Percentiles rank a stretch among this genome's conserved stretches.
phyloP scores from a whole-genome alignment of 2,113 vertebrate species.

The Trematocara nigrifrons region DNA sequence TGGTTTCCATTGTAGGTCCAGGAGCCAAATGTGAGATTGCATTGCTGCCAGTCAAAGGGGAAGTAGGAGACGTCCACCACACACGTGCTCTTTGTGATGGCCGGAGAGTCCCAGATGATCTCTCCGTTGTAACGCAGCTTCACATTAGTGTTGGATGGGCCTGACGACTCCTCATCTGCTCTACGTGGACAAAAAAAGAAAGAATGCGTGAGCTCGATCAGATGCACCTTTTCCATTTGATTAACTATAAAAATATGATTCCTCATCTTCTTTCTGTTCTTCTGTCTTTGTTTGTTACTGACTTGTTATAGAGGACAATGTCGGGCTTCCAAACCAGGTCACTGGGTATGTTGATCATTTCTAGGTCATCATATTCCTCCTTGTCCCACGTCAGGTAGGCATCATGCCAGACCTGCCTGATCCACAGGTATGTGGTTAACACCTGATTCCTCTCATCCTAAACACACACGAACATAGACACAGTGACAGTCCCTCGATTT shows the following conservation, averaged over 20 bases:
- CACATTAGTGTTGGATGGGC: conserved; percentile 87
- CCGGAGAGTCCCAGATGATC: conserved; percentile 94
- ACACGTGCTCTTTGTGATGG: conserved; percentile 95
- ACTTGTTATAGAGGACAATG: conserved; percentile 98
- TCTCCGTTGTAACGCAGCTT: conserved; percentile 89
- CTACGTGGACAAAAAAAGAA: conserved; percentile 51
- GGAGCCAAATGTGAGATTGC: conserved; percentile 96
- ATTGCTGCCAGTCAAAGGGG: conserved; percentile 91
- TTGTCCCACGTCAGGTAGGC: conserved; percentile 90
- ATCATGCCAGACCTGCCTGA: conserved; percentile 90
- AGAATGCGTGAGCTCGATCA: not conserved
- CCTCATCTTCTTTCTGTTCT: not conserved
- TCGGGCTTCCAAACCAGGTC: conserved; percentile 94
- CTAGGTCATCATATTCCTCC: conserved; percentile 89
- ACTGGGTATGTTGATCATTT: conserved; percentile 94
- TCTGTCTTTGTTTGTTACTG: not conserved
- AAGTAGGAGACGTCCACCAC: conserved; percentile 96
- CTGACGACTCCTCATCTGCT: conserved; percentile 90
- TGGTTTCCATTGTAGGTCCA: conserved; percentile 99
- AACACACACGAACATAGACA: not conserved
- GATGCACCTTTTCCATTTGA: not conserved
- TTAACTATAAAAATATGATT: not conserved
- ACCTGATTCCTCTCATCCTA: conserved; percentile 95
- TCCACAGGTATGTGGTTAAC: conserved; percentile 92
- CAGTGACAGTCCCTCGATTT: not conserved